These are phyloP conservation scores for Porphyrio hochstetteri DNA, from an alignment of 2,113 vertebrate genomes.

Conservation along the genomic window DNA sequence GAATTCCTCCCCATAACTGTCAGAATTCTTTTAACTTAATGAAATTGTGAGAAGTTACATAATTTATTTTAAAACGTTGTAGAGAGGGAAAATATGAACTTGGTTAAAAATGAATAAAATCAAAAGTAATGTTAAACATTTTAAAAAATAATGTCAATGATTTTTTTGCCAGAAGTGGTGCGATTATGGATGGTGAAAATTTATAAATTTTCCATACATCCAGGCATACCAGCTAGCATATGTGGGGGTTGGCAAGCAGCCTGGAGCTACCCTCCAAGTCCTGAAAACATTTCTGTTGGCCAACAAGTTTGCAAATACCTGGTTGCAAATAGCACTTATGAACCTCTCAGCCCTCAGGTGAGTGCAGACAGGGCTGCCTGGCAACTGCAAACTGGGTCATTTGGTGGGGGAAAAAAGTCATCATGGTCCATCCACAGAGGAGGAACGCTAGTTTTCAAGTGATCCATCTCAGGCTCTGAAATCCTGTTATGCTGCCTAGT, in stretches of 20 bases:
- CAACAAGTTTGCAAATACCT: neutral
- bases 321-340: neutral
- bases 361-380: neutral
- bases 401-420: neutral
- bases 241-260: neutral
- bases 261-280: neutral
- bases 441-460: neutral
- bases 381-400: neutral
- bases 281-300: neutral
- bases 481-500: neutral
- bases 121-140: neutral
- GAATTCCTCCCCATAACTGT: neutral
- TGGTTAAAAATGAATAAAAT: neutral
- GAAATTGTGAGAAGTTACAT: neutral
- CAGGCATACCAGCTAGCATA: neutral
- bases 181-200: neutral
- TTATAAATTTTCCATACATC: neutral
- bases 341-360: neutral
- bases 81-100: neutral
- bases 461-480: neutral
- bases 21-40: neutral
- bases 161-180: neutral
- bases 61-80: neutral
- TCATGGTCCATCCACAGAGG: neutral
- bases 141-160: neutral